phyloP scores from a whole-genome alignment of 2,113 vertebrate species.

The Tragelaphus scriptus region DNA sequence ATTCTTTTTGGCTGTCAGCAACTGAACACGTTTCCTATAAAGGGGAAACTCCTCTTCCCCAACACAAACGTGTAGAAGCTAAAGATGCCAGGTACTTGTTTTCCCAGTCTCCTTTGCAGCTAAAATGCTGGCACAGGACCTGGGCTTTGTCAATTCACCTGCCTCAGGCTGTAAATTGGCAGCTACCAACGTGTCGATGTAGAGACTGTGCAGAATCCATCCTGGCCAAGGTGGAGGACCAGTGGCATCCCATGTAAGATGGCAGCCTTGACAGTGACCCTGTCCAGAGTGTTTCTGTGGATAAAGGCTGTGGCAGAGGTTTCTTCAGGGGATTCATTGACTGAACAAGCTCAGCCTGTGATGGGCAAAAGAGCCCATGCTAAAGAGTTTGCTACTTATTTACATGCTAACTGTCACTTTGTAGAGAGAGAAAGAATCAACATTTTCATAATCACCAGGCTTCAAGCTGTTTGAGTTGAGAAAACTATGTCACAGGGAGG shows the following conservation, averaged over 20 bases:
- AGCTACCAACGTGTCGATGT: not conserved
- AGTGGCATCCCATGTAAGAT: accelerated
- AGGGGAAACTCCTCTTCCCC: not conserved
- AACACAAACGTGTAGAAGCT: not conserved
- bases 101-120: not conserved
- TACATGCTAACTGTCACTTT: not conserved
- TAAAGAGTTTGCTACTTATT: not conserved
- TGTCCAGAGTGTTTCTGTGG: not conserved
- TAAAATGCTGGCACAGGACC: not conserved
- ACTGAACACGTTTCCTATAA: not conserved
- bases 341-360: not conserved
- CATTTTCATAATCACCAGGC: not conserved
- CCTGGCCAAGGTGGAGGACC: not conserved
- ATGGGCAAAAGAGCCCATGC: not conserved
- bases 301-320: not conserved
- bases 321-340: not conserved
- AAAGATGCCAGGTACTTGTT: not conserved
- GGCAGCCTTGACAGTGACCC: not conserved
- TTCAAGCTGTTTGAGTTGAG: not conserved
- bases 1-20: not conserved
- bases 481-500: not conserved
- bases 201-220: not conserved
- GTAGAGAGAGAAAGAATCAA: not conserved
- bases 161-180: not conserved
- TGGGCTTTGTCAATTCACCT: not conserved